These are phyloP conservation scores for Boloria selene DNA, from an alignment of 2,888 invertebrate species.

Conservation along the genomic window DNA sequence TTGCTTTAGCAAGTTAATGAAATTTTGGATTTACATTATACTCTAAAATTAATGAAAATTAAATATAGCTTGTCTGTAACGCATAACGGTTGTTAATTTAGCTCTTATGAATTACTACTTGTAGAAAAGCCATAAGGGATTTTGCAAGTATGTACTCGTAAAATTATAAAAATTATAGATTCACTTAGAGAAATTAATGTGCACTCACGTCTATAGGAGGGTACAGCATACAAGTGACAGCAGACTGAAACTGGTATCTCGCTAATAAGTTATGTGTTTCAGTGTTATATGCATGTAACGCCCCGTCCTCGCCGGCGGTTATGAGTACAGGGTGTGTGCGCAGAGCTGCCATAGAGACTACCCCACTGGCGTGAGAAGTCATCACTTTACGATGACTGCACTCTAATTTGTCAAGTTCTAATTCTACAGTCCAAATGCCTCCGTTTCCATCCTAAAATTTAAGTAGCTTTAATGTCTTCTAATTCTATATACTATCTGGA, in stretches of 20 bases:
- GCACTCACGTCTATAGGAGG: slow-evolving; percentile 84
- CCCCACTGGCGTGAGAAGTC: slow-evolving; percentile 89
- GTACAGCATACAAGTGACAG: slow-evolving; percentile 85
- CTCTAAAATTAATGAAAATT: too few relatives aligned
- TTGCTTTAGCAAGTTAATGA: too few relatives aligned
- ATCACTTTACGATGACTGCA: slow-evolving; percentile 76
- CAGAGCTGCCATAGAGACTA: slow-evolving; percentile 86
- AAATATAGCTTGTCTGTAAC: too few relatives aligned
- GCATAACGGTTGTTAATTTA: too few relatives aligned
- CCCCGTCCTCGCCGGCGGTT: slow-evolving; percentile 88
- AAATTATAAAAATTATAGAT: background rate
- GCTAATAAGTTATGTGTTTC: slow-evolving; percentile 81
- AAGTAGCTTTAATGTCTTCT: background rate
- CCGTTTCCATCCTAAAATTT: slow-evolving; percentile 89
- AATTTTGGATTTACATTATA: too few relatives aligned
- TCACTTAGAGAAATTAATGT: background rate
- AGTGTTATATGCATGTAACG: slow-evolving; percentile 88
- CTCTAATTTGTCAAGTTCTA: slow-evolving; percentile 73
- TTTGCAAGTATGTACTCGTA: too few relatives aligned
- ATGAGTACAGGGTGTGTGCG: slow-evolving; percentile 87
- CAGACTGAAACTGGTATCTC: slow-evolving; percentile 78
- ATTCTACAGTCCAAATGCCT: slow-evolving; percentile 83
- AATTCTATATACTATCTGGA: too few relatives aligned
- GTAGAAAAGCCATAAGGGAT: too few relatives aligned
- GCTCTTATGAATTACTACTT: too few relatives aligned